phyloP scores from a whole-genome alignment of 2,888 invertebrate species.

The Trissonchulus sp. region DNA sequence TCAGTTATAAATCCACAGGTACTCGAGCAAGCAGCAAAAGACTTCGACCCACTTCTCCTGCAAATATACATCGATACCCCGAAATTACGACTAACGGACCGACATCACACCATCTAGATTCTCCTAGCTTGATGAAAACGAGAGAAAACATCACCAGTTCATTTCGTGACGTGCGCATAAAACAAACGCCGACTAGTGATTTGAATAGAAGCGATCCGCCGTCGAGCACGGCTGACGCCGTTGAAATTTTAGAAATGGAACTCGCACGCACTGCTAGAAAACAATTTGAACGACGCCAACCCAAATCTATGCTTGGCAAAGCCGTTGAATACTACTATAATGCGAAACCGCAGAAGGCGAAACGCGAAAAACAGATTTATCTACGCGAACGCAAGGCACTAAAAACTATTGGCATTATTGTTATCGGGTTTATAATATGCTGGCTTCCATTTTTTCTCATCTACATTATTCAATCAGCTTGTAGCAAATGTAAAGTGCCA shows the following conservation, averaged over 20 bases:
- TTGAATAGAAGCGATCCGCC: background rate
- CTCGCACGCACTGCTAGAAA: background rate
- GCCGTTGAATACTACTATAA: conserved; percentile 19
- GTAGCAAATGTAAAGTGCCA: conserved; percentile 33
- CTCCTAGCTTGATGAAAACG: background rate
- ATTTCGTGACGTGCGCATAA: too few species aligned
- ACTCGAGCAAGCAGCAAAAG: background rate
- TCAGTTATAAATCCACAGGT: background rate
- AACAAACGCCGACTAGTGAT: too few species aligned
- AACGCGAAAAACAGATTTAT: conserved; percentile 30
- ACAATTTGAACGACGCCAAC: conserved; percentile 15
- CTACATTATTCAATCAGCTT: conserved; percentile 47
- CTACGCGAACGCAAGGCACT: conserved; percentile 47
- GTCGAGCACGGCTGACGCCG: background rate
- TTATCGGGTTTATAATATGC: conserved; percentile 52
- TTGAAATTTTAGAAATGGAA: background rate
- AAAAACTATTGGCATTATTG: conserved; percentile 51
- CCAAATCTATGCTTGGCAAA: background rate
- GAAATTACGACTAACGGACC: too few species aligned
- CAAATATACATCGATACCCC: background rate
- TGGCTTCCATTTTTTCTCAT: conserved; percentile 54
- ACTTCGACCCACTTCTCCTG: too few species aligned
- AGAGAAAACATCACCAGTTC: background rate
- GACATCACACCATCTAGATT: background rate
- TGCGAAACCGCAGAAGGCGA: conserved; percentile 9